Percentiles rank a stretch among this genome's conserved stretches.
phyloP scores from a whole-genome alignment of 1,140 invertebrate genomes.

The Meteorus sp. region DNA sequence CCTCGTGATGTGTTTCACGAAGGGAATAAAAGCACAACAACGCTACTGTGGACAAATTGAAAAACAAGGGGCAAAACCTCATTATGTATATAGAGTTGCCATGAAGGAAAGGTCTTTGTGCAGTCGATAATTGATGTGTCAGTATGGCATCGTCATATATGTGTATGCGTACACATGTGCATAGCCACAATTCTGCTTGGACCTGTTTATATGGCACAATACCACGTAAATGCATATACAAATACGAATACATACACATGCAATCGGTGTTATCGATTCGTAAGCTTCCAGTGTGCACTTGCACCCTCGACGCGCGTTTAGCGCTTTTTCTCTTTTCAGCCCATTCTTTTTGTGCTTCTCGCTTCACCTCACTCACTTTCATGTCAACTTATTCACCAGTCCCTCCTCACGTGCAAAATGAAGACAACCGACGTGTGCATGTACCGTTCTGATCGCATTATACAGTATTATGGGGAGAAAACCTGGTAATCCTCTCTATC shows the following conservation, averaged over 20 bases:
- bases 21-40: too few relatives aligned
- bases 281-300: not conserved
- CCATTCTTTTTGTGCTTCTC: not conserved
- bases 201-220: conserved; percentile 17
- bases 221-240: too few relatives aligned
- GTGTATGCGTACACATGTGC: too few relatives aligned
- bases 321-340: not conserved
- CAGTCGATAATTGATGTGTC: conserved; percentile 15
- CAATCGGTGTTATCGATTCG: conserved; percentile 21
- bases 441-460: conserved; percentile 54
- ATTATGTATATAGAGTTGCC: not conserved
- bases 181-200: conserved; percentile 15
- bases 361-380: not conserved
- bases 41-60: too few relatives aligned
- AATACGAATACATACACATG: too few relatives aligned
- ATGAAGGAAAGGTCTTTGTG: not conserved
- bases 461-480: conserved; percentile 46
- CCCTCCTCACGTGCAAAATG: not conserved
- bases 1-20: too few relatives aligned
- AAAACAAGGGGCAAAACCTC: too few relatives aligned
- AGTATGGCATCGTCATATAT: not conserved
- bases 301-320: not conserved
- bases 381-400: too few relatives aligned
- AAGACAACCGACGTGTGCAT: conserved; percentile 25
- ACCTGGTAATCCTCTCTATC: conserved; percentile 45